phyloP scores from a whole-genome alignment of 1,140 invertebrate genomes.

The Trialeurodes vaporariorum region DNA sequence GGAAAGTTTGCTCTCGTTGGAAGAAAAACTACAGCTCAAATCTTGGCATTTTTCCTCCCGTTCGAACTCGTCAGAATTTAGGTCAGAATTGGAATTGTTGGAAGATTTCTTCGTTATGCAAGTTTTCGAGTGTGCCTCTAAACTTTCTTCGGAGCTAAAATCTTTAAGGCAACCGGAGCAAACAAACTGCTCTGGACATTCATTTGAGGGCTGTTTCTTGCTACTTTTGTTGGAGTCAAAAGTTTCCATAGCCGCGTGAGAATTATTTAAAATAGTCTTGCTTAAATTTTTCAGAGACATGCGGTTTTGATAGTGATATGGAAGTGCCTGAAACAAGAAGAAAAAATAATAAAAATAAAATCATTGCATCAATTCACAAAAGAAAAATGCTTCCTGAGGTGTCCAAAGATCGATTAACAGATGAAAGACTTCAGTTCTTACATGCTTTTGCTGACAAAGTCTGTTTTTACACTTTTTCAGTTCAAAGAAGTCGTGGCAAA shows the following conservation, averaged over 20 bases:
- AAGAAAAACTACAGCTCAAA: neutral
- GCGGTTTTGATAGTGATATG: neutral
- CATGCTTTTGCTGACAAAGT: no score
- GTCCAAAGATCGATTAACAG: no score
- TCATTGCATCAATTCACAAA: no score
- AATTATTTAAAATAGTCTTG: neutral
- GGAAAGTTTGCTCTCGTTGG: neutral
- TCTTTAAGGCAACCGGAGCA: neutral
- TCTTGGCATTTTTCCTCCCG: neutral
- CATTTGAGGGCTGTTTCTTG: neutral
- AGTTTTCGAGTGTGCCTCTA: neutral
- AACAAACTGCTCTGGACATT: neutral
- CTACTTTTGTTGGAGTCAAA: neutral
- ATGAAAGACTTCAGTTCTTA: no score
- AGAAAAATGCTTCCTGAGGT: no score
- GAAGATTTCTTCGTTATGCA: neutral
- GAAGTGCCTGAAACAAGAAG: neutral
- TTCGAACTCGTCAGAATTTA: no score
- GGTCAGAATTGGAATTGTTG: no score
- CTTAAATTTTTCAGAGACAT: neutral
- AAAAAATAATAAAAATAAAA: conserved; percentile 1
- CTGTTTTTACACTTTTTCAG: no score
- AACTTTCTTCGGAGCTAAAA: neutral
- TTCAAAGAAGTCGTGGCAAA: no score
- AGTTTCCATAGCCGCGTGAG: neutral